Evolutionary conservation across 2,888 invertebrate genomes (phyloP).

Genomic region (Torymus aiolomorphi): DNA sequence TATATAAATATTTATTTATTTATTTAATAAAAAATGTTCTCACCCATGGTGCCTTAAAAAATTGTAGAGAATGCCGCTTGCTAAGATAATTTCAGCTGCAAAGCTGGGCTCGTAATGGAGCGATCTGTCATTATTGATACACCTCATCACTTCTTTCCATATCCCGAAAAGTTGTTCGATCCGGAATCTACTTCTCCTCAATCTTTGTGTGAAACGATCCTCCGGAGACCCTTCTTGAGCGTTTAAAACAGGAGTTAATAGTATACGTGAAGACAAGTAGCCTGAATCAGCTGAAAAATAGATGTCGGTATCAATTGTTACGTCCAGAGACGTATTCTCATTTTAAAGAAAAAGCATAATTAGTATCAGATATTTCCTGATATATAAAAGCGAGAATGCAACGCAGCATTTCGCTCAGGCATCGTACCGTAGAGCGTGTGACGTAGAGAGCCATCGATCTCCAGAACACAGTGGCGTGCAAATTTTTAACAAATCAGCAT

Average conservation of each 20-base stretch:
- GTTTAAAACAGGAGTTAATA: neutral
- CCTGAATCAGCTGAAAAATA: neutral
- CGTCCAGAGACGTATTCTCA: too few species aligned
- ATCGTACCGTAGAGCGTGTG: too few species aligned
- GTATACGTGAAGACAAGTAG: neutral
- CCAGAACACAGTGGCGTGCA: too few species aligned
- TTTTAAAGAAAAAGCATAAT: too few species aligned
- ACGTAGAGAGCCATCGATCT: too few species aligned
- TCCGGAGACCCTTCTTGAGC: neutral
- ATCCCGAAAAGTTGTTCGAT: conserved; percentile 8
- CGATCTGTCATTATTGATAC: neutral
- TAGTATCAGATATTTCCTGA: too few species aligned
- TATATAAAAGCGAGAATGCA: too few species aligned
- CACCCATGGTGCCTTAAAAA: neutral
- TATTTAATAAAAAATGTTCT: too few species aligned
- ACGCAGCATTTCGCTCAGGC: too few species aligned
- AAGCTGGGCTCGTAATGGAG: neutral
- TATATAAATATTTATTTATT: too few species aligned
- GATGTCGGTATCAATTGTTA: too few species aligned
- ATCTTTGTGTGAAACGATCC: neutral
- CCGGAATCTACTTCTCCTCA: neutral
- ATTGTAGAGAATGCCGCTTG: neutral
- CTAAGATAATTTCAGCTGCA: neutral
- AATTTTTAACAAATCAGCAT: too few species aligned
- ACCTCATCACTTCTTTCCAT: conserved; percentile 3